Percentiles rank a stretch among this genome's conserved stretches.
Evolutionary conservation across 2,888 invertebrate genomes (phyloP).

Genomic region (Augiades crinisus): DNA sequence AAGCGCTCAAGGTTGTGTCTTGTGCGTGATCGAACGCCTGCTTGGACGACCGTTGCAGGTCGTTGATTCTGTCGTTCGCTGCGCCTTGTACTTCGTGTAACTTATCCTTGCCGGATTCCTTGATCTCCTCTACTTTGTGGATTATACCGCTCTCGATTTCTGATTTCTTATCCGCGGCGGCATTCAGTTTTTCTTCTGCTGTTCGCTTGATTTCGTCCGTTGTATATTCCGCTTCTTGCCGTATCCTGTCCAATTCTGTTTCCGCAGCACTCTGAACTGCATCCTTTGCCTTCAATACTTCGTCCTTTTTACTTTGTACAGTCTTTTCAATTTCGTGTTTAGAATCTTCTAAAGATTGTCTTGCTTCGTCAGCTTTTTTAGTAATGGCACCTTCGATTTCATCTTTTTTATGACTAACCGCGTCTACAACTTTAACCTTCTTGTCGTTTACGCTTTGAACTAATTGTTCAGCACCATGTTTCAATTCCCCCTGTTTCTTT

Average conservation of each 20-base stretch:
- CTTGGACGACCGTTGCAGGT: conserved; percentile 57
- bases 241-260: conserved; percentile 64
- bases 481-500: conserved; percentile 46
- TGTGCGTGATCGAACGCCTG: conserved; percentile 64
- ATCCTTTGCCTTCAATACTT: conserved; percentile 37
- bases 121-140: conserved; percentile 44
- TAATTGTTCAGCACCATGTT: conserved; percentile 39
- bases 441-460: conserved; percentile 37
- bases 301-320: conserved; percentile 37
- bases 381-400: conserved; percentile 34
- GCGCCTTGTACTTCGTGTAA: conserved; percentile 48
- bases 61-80: conserved; percentile 43
- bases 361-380: conserved; percentile 35
- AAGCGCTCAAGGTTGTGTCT: conserved; percentile 70
- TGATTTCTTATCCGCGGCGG: conserved; percentile 55
- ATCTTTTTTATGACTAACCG: conserved; percentile 43
- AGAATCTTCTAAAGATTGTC: conserved; percentile 32
- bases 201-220: conserved; percentile 71
- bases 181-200: conserved; percentile 63
- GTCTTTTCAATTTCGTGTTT: conserved; percentile 33
- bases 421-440: conserved; percentile 36
- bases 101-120: conserved; percentile 47
- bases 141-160: conserved; percentile 51
- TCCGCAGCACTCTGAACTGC: conserved; percentile 43
- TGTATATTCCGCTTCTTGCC: conserved; percentile 65